Evolutionary conservation across 2,113 vertebrate genomes (phyloP).

Genomic region (Myanophis thanlyinensis): DNA sequence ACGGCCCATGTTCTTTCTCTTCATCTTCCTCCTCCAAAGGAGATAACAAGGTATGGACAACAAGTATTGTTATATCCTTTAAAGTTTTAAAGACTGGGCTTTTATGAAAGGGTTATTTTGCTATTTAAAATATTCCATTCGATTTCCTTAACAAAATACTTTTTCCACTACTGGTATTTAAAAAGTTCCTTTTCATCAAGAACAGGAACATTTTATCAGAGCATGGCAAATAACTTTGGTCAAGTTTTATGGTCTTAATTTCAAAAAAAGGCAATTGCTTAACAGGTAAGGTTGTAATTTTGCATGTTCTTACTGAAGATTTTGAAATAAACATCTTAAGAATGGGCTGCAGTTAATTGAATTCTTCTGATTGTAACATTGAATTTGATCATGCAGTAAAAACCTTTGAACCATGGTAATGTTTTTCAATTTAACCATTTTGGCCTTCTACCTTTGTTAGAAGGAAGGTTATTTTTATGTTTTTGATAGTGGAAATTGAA

Average conservation of each 20-base stretch:
- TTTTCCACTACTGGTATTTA: conserved; percentile 58
- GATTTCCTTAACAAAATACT: conserved; percentile 39
- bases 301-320: not conserved
- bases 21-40: not conserved
- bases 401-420: conserved; percentile 43
- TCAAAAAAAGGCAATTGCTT: conserved; percentile 35
- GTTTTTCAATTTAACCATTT: conserved; percentile 56
- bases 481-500: conserved; percentile 37
- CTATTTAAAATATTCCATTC: conserved; percentile 52
- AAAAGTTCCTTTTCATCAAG: conserved; percentile 34
- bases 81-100: conserved; percentile 35
- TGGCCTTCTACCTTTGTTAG: conserved; percentile 61
- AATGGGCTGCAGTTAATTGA: not conserved
- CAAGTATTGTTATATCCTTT: conserved; percentile 28
- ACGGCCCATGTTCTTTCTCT: not conserved
- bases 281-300: conserved; percentile 13
- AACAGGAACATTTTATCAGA: not conserved
- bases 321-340: not conserved
- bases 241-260: conserved; percentile 38
- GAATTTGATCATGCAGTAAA: conserved; percentile 46
- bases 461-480: conserved; percentile 58
- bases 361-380: conserved; percentile 32
- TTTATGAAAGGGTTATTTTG: conserved; percentile 40
- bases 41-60: conserved; percentile 5
- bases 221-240: conserved; percentile 48